Base-by-base conservation (phyloP, 1,140 invertebrate species). In the Agraylea sexmaculata region DNA sequence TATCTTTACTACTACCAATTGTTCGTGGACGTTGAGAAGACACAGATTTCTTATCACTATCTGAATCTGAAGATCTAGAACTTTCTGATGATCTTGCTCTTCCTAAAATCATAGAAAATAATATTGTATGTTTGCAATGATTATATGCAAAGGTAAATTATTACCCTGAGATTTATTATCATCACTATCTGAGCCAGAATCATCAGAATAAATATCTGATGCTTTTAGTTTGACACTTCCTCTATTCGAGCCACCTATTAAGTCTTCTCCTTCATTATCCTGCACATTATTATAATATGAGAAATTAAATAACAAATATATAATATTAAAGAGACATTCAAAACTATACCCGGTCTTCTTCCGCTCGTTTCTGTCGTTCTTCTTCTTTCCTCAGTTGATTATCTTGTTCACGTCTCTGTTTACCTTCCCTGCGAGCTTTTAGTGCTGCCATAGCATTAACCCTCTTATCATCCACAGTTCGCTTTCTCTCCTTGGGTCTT, bases 161-260 rank as follows among this genome's bases (percentile, higher is more conserved):
- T 19, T 30, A 49, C 47, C 47, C 40, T 43, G 47, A 3, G 47
- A 49, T 31, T 49, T 49, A 33, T 75, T 75, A 31, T 74, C 71
- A 27, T 74, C 78, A n/a, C 75, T 78, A 48, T 80, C 83, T 42
- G 80, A 87, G 7, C 83, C 87, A 47, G 87, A 90, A 47, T 94
- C 90, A 59, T 95, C 91, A 0, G 90, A 94, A 61, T 95, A 95
- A 50, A 95, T 90, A 63, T 96, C 91, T 0, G 87, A 90, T 0
- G 88, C 86, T 66, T 91, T 93, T 35, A 91, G 64, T 57, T 87
- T 77, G 3, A 75, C 69, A 12, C 65, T 66, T 50, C 66, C 58
- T 37, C 64, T 66, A 46, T 61, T 62, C 1, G 62, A 55, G 8
- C 61, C 43, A 11, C 62, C 60, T 4, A 48, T 40, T 5, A 67